Conservation (phyloP, 2,888 invertebrate genomes). For the Drosophila koepferae region DNA sequence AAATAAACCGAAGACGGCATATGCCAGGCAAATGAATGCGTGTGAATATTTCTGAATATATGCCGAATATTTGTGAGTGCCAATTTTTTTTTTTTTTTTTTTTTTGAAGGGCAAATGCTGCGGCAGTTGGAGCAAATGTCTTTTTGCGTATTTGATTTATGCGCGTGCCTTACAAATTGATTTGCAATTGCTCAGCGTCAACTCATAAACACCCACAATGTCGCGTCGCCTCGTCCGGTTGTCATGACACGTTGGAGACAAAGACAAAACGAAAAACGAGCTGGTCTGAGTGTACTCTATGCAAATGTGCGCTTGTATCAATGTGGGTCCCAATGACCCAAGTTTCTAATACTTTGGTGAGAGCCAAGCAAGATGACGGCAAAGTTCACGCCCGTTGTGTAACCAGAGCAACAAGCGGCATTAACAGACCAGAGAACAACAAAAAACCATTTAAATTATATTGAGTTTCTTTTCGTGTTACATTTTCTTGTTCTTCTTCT, state of each 20-base stretch:
- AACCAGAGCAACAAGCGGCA: slow-evolving; percentile 38
- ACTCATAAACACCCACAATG: slow-evolving; percentile 32
- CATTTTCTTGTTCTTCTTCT: slow-evolving; percentile 23
- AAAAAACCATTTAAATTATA: slow-evolving; percentile 69
- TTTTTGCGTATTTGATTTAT: slow-evolving; percentile 73
- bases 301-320: slow-evolving; percentile 49
- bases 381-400: slow-evolving; percentile 65
- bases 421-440: slow-evolving; percentile 37
- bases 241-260: slow-evolving; percentile 28
- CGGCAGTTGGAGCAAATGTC: slow-evolving; percentile 69
- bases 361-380: slow-evolving; percentile 28
- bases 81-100: slow-evolving; percentile 62
- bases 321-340: slow-evolving; percentile 40
- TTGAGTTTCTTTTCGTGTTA: slow-evolving; percentile 62
- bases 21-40: slow-evolving; percentile 26
- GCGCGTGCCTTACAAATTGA: slow-evolving; percentile 67
- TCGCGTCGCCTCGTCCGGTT: slow-evolving; percentile 25
- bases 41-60: not conserved
- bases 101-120: slow-evolving; percentile 57
- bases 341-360: slow-evolving; percentile 45
- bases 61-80: slow-evolving; percentile 18
- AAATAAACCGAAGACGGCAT: slow-evolving; percentile 67
- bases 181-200: slow-evolving; percentile 68
- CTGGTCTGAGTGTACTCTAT: slow-evolving; percentile 18
- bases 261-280: slow-evolving; percentile 3